phyloP scores from a whole-genome alignment of 2,113 vertebrate genomes.

The Sander vitreus region DNA sequence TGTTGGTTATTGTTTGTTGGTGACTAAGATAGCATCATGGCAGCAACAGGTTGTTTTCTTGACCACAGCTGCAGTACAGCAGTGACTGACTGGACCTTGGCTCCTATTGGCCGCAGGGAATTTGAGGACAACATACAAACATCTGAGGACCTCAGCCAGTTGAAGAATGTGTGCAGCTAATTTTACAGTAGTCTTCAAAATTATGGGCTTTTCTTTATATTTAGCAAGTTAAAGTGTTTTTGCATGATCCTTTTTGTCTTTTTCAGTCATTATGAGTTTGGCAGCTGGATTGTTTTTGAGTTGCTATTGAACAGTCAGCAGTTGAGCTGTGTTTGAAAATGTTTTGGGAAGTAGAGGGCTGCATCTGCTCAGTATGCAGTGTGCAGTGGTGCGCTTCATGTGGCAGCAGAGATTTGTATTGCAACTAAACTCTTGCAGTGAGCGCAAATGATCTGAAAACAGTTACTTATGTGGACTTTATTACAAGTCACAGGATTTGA shows the following conservation, averaged over 20 bases:
- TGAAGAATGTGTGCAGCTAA: background rate
- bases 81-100: background rate
- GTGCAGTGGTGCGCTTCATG: conserved; percentile 62
- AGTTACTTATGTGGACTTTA: conserved; percentile 11
- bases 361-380: conserved; percentile 54
- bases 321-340: conserved; percentile 37
- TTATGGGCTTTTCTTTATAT: conserved; percentile 4
- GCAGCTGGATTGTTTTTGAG: conserved; percentile 21
- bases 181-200: background rate
- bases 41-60: conserved; percentile 30
- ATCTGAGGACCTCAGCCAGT: background rate
- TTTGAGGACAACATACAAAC: conserved; percentile 6
- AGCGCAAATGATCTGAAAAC: conserved; percentile 26
- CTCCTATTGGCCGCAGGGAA: background rate
- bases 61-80: conserved; percentile 40
- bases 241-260: conserved; percentile 2
- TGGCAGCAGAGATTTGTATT: conserved; percentile 52
- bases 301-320: conserved; percentile 38
- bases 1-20: background rate
- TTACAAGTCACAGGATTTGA: conserved; percentile 1
- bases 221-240: background rate
- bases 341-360: conserved; percentile 29
- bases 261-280: conserved; percentile 6
- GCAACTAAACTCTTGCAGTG: conserved; percentile 40
- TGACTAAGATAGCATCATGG: background rate